phyloP scores from a whole-genome alignment of 2,888 invertebrate species.

The Balanococcus diminutus region DNA sequence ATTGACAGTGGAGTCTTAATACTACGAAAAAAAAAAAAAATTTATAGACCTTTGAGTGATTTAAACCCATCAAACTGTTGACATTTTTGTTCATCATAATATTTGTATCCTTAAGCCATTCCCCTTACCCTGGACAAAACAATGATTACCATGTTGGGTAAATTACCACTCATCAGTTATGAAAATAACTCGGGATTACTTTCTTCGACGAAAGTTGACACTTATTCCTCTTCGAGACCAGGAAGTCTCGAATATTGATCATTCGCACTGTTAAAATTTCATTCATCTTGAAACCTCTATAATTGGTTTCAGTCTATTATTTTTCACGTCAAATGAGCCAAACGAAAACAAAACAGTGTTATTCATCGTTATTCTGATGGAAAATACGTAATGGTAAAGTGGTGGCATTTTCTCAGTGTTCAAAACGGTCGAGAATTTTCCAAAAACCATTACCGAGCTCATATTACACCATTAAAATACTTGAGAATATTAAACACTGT shows the following conservation, averaged over 20 bases:
- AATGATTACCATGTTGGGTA: background rate
- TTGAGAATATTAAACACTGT: constrained; percentile 3
- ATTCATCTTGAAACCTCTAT: background rate
- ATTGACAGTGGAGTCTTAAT: background rate
- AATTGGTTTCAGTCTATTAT: background rate
- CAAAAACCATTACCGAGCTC: background rate
- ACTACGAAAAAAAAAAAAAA: background rate
- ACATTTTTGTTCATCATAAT: background rate
- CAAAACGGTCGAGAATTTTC: background rate
- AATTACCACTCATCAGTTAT: background rate
- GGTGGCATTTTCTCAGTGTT: background rate
- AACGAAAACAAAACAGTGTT: background rate
- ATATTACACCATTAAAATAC: background rate
- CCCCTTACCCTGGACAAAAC: background rate
- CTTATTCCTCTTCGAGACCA: background rate
- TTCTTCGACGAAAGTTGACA: background rate
- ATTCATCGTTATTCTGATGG: background rate
- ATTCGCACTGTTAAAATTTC: background rate
- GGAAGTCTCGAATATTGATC: background rate
- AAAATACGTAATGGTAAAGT: background rate
- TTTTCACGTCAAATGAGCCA: background rate
- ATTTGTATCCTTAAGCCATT: no score
- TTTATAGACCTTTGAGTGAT: background rate
- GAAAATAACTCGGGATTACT: background rate
- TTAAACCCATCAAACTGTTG: background rate